Conservation (phyloP, 2,888 invertebrate species). For the Cacoxenus indagator region DNA sequence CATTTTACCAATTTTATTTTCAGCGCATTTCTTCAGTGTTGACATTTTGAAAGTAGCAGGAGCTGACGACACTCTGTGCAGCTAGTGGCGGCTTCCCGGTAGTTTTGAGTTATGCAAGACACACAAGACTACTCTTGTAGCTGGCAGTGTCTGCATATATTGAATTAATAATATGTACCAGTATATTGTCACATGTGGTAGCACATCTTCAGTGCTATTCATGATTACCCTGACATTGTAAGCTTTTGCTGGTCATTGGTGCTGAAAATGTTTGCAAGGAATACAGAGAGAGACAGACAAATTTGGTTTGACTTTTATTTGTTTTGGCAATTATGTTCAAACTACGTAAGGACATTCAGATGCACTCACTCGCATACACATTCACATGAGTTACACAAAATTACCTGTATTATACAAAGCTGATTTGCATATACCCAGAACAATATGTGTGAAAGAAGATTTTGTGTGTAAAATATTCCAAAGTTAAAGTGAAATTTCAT, state of each 20-base stretch:
- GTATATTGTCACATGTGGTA: too few species aligned
- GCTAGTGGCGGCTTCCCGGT: neutral
- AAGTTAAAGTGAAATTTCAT: constrained; percentile 1
- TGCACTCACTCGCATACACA: neutral
- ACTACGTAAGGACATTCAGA: too few species aligned
- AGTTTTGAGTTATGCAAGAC: neutral
- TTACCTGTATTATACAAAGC: neutral
- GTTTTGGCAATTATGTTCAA: neutral
- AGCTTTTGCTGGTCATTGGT: neutral
- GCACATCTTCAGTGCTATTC: too few species aligned
- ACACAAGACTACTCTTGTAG: too few species aligned
- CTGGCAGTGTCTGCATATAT: too few species aligned
- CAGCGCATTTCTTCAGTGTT: constrained; percentile 14
- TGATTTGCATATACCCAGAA: neutral
- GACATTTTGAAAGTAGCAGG: constrained; percentile 6
- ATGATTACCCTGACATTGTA: too few species aligned
- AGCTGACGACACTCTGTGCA: neutral
- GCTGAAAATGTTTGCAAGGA: neutral
- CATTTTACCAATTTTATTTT: neutral
- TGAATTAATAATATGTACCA: too few species aligned
- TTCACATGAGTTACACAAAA: neutral
- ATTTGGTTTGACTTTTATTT: neutral
- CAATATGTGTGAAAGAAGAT: too few species aligned
- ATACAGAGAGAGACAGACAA: too few species aligned
- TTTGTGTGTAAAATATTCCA: neutral